Evolutionary conservation across 2,797 vertebrate genomes (phyloP), one percentile per base, ranked within the genome.

Genomic region (Fistularia commersonii): DNA sequence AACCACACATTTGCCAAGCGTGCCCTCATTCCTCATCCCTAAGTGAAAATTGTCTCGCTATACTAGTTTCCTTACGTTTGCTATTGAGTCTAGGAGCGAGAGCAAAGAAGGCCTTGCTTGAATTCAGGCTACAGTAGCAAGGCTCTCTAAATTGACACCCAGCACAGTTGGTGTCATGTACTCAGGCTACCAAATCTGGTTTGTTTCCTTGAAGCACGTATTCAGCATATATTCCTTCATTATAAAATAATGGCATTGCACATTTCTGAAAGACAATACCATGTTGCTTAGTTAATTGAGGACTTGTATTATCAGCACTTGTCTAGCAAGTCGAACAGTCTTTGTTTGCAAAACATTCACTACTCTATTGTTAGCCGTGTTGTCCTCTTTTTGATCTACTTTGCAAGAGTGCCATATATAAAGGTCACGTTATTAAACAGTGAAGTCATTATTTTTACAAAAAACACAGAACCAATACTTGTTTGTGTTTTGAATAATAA

Each of bases 1-100:
- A 74, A 45, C 64, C 48, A 42, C 76, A 64, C 15, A 7, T 72
- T 87, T 79, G 76, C 76, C 76, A 64, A 12, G 10, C 58, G 78
- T 83, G 86, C 71, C 86, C 86, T 80, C 68, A 76, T 85, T 88
- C 76, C 64, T 64, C 57, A 44, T 57, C 49, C 67, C 73, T 51
- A 57, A 33, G 43, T 62, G 77, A 73, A 54, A 67, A 56, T 36
- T 49, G 64, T 71, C 83, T 80, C 52, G 59, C 72, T 54, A 32
- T 45, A 54, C 56, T 48, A 51, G 32, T 72, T 59, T 49, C 31
- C 14, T 63, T 53, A 38, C 41, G 64, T 50, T 32, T 54, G 45
- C 41, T 32, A 11, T n/a, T 42, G 46, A 50, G 47, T 32, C n/a
- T 36, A 48, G 32, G 41, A 54, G 74, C 57, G 63, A 8, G 32